phyloP scores from a whole-genome alignment of 2,888 invertebrate genomes.

The Xestia xanthographa region DNA sequence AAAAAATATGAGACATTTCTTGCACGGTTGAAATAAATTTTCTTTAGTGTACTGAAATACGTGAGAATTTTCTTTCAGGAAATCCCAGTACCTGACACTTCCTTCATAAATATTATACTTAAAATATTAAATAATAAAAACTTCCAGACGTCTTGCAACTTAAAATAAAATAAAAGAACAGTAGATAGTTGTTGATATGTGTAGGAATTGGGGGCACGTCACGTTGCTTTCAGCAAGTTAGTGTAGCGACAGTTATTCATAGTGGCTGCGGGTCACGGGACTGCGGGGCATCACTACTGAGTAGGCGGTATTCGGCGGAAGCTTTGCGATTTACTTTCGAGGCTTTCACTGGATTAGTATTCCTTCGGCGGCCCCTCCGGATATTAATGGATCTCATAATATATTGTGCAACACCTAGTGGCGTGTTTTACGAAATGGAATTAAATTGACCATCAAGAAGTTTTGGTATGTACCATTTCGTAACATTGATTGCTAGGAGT shows the following conservation, averaged over 20 bases:
- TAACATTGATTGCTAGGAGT: background rate
- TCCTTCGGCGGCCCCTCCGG: slow-evolving; percentile 45
- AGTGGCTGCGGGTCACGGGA: slow-evolving; percentile 48
- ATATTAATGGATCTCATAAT: slow-evolving; percentile 58
- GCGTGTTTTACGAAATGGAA: slow-evolving; percentile 30
- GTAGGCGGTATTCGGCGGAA: slow-evolving; percentile 58
- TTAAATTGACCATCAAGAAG: slow-evolving; percentile 16
- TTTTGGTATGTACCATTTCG: background rate
- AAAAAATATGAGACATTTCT: background rate
- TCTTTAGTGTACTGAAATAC: background rate
- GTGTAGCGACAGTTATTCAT: slow-evolving; percentile 56
- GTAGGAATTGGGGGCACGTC: slow-evolving; percentile 26
- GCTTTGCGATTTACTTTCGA: slow-evolving; percentile 58
- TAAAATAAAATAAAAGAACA: slow-evolving; percentile 16
- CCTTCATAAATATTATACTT: background rate
- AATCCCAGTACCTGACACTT: background rate
- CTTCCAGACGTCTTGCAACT: background rate
- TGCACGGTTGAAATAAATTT: background rate
- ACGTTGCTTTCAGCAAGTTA: slow-evolving; percentile 50
- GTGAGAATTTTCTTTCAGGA: background rate
- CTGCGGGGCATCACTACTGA: slow-evolving; percentile 58
- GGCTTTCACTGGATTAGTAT: slow-evolving; percentile 62
- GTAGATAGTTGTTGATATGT: slow-evolving; percentile 19
- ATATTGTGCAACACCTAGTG: slow-evolving; percentile 51
- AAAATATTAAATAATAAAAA: background rate